Percentiles rank a stretch among this genome's conserved stretches.
Evolutionary conservation across 2,797 vertebrate species (phyloP).

Genomic region (Naso thynnoides): DNA sequence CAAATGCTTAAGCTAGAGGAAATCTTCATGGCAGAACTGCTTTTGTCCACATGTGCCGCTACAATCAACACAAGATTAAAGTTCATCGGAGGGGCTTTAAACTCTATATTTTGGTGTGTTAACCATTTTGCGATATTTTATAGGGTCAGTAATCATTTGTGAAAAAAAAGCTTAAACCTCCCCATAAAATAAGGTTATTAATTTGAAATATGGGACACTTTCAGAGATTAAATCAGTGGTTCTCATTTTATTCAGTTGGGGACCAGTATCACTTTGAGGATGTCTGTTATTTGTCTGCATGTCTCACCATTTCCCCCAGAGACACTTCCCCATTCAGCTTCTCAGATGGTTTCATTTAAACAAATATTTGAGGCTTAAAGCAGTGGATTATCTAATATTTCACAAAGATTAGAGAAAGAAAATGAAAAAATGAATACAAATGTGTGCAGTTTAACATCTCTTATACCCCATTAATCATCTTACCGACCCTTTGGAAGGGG

Average conservation of each 20-base stretch:
- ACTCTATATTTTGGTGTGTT: too few species aligned
- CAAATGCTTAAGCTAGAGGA: too few species aligned
- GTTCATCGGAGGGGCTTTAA: too few species aligned
- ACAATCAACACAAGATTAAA: too few species aligned
- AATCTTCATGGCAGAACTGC: too few species aligned
- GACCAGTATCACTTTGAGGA: not conserved
- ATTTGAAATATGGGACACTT: not conserved
- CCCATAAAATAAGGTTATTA: not conserved
- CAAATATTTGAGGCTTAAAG: not conserved
- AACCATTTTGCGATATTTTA: too few species aligned
- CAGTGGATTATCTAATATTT: not conserved
- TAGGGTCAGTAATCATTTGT: too few species aligned
- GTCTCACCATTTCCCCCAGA: constrained; percentile 4
- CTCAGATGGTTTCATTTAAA: constrained; percentile 9
- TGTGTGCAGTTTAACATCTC: not conserved
- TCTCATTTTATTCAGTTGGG: not conserved
- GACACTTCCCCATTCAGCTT: not conserved
- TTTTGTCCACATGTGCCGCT: too few species aligned
- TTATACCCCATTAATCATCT: not conserved
- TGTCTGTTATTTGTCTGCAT: not conserved
- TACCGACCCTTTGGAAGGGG: not conserved
- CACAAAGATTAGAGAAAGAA: not conserved
- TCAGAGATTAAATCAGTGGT: too few species aligned
- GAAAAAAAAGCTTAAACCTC: too few species aligned
- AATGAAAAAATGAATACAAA: not conserved